These are phyloP conservation scores for Drymodes brunneopygia DNA, from an alignment of 2,113 vertebrate genomes.

Conservation along the genomic window DNA sequence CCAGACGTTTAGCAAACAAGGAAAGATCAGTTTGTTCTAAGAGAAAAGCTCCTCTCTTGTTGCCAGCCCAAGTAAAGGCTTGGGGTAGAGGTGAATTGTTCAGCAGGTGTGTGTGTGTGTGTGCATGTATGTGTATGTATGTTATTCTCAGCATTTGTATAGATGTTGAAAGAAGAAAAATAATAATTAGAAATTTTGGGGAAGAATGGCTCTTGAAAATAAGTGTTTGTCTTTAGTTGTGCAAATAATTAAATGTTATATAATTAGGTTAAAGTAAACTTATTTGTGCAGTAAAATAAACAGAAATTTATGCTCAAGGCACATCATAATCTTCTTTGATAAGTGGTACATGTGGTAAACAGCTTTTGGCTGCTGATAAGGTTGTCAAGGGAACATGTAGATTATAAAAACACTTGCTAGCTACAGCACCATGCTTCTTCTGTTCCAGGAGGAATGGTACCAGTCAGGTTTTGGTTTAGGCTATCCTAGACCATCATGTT, in stretches of 20 bases:
- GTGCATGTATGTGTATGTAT: not conserved
- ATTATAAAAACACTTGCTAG: not conserved
- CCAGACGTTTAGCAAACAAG: not conserved
- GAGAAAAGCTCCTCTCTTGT: not conserved
- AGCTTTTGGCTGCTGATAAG: slow-evolving; percentile 47
- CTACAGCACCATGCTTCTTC: rapidly evolving
- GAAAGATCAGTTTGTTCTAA: not conserved
- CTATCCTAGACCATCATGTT: not conserved
- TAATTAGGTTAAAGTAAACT: not conserved
- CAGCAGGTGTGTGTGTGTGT: not conserved
- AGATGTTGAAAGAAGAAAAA: not conserved
- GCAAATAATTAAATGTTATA: not conserved
- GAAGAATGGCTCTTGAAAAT: not conserved
- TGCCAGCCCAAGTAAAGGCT: not conserved
- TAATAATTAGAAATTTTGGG: not conserved
- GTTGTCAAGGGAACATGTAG: not conserved
- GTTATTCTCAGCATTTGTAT: not conserved
- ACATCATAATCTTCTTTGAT: not conserved
- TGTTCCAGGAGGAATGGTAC: not conserved
- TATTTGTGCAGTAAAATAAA: not conserved
- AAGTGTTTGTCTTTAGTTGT: not conserved
- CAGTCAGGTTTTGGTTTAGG: not conserved
- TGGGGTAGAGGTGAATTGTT: not conserved
- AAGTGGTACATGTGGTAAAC: not conserved
- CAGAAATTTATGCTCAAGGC: not conserved